phyloP scores from a whole-genome alignment of 2,888 invertebrate genomes.

The Idaea dimidiata region DNA sequence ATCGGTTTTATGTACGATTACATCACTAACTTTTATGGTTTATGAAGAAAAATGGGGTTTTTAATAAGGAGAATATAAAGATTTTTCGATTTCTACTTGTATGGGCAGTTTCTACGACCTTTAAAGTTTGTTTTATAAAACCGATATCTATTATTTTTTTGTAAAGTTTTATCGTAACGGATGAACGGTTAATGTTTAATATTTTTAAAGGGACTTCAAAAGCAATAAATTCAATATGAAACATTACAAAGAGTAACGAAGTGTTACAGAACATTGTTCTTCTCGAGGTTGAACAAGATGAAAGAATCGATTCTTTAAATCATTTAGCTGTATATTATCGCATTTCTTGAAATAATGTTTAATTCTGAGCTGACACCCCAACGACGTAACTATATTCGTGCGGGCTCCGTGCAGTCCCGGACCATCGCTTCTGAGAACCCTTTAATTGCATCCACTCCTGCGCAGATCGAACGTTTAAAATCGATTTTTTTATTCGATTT shows the following conservation, averaged over 20 bases:
- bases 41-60: too few relatives aligned
- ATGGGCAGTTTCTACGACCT: background rate
- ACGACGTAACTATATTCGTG: slow-evolving; percentile 52
- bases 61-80: background rate
- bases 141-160: background rate
- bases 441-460: slow-evolving; percentile 77
- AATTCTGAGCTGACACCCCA: slow-evolving; percentile 40
- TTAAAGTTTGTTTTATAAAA: background rate
- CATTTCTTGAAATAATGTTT: slow-evolving; percentile 34
- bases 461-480: slow-evolving; percentile 78
- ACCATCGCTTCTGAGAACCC: slow-evolving; percentile 68
- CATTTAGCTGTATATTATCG: slow-evolving; percentile 17
- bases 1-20: slow-evolving; percentile 42
- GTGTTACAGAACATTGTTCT: background rate
- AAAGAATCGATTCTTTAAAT: slow-evolving; percentile 19
- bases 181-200: background rate
- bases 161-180: background rate
- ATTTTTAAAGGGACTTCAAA: background rate
- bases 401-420: slow-evolving; percentile 53
- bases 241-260: background rate
- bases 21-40: background rate
- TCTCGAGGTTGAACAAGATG: slow-evolving; percentile 6
- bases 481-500: slow-evolving; percentile 78
- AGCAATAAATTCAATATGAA: background rate
- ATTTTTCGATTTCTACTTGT: background rate